Conservation (phyloP, 1,140 invertebrate species). For the Caenorhabditis latens region DNA sequence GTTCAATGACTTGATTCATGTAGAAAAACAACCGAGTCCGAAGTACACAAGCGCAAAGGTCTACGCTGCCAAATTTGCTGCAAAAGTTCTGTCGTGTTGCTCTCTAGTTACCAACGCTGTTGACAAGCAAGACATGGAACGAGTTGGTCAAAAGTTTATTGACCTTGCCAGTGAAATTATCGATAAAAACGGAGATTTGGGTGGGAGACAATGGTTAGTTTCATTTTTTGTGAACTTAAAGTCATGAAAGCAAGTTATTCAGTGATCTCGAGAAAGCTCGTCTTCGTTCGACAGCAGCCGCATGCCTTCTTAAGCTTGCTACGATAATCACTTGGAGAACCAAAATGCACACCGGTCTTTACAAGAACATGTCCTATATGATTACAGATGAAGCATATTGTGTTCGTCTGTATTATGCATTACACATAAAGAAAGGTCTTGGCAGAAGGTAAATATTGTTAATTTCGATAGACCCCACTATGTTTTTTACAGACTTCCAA, state of each 20-base stretch:
- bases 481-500: neutral
- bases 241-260: neutral
- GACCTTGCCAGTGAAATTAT: slow-evolving; percentile 2
- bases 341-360: neutral
- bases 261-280: slow-evolving; percentile 22
- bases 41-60: slow-evolving; percentile 11
- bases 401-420: slow-evolving; percentile 14
- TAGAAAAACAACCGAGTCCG: slow-evolving; percentile 24
- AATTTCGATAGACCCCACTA: neutral
- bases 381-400: slow-evolving; percentile 49
- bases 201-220: slow-evolving; percentile 22
- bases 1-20: neutral
- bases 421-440: slow-evolving; percentile 16
- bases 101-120: neutral
- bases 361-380: slow-evolving; percentile 31
- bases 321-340: neutral
- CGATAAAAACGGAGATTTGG: slow-evolving; percentile 16
- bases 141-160: neutral
- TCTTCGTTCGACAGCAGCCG: neutral
- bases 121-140: neutral
- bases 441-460: neutral
- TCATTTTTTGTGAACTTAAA: neutral
- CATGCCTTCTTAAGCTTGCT: slow-evolving; percentile 10
- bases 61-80: slow-evolving; percentile 7
- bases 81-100: neutral